Base-by-base conservation (phyloP, 2,888 invertebrate species). In the Rhagium mordax region DNA sequence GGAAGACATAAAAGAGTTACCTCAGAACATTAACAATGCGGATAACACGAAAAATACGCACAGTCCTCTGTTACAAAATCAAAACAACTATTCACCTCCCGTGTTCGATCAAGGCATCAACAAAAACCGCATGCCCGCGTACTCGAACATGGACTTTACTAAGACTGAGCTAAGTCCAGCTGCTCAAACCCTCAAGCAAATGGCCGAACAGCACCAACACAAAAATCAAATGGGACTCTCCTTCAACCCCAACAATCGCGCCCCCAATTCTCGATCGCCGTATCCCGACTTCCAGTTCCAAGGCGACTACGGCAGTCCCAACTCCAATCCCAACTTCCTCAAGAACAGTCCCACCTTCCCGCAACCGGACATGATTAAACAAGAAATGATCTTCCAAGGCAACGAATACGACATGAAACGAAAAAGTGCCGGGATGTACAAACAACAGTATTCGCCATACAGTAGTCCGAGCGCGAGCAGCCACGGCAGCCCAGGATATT, bases 131-230 rank as follows among this genome's bases (percentile, higher is more conserved):
- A 82, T 86, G 75, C 80, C 84, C 2, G 74, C 82, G 18, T 87
- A 86, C 70, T 80, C 86, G 27, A 86, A 86, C 76, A 86, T 87
- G 82, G 88, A 88, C 78, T 88, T 88, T 75, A 79, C 84, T 48
- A 88, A 88, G 78, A 87, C 86, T 47, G 95, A 96, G 86, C 90
- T 95, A 87, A 96, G 96, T 73, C 95, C 97, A 21, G 98, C 98
- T 0, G 97, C 98, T 61, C 97, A 98, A 89, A 98, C 97, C 0
- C 89, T 98, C 66, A 98, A 98, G 86, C 97, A 98, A 84, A 97
- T 98, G 97, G 98, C 98, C 48, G 97, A 98, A 86, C 98, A 98
- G 87, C 98, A 98, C 88, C 97, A 97, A 88, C 96, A 96, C 88
- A 94, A 94, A 86, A 92, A 91, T 78, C 93, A 92, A 79, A 89